Conservation (phyloP, 2,888 invertebrate genomes). For the Philaethria dido region DNA sequence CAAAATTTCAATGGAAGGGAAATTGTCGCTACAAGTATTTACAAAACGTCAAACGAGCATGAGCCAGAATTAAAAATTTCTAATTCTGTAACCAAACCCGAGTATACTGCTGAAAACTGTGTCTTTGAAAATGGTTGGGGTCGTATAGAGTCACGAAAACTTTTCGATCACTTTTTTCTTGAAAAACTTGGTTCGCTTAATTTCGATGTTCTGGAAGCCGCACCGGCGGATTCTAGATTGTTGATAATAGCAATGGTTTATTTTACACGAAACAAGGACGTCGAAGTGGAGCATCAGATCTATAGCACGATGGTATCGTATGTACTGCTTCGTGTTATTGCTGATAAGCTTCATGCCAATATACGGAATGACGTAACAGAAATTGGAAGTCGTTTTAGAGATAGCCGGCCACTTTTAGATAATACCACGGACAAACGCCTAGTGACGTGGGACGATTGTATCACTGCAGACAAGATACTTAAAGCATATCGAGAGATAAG, state of each 20-base stretch:
- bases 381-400: background rate
- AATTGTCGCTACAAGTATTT: background rate
- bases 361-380: too few species aligned
- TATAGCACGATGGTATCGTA: conserved; percentile 53
- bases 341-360: conserved; percentile 28
- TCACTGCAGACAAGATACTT: conserved; percentile 38
- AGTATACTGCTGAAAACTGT: conserved; percentile 43
- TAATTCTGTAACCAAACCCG: conserved; percentile 46
- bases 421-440: conserved; percentile 28
- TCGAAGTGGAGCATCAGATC: conserved; percentile 43
- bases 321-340: conserved; percentile 47
- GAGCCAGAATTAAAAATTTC: background rate
- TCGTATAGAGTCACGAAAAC: conserved; percentile 37
- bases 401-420: conserved; percentile 25
- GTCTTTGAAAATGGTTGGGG: conserved; percentile 60
- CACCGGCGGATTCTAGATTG: conserved; percentile 49
- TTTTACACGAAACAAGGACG: conserved; percentile 48
- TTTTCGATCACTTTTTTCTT: conserved; percentile 49
- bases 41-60: background rate
- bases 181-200: conserved; percentile 40
- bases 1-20: conserved; percentile 49
- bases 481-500: conserved; percentile 43
- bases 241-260: conserved; percentile 53
- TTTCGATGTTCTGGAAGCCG: conserved; percentile 40
- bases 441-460: conserved; percentile 42